Evolutionary conservation across 2,888 invertebrate species (phyloP), one percentile per base, ranked within the genome.

Genomic region (Stictocephala bisonia): DNA sequence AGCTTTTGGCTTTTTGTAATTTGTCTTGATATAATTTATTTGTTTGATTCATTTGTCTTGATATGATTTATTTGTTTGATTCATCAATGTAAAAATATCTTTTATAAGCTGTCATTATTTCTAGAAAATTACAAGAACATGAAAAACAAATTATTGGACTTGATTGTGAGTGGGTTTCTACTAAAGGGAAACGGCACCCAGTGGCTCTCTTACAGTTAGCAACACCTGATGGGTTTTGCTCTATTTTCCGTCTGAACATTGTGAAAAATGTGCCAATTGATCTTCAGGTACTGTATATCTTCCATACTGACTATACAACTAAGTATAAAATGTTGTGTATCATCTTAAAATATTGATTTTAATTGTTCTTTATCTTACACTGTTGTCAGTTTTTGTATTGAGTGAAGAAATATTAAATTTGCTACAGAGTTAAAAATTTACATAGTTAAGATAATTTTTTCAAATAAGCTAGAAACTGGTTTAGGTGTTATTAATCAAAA

Each of bases 111-210:
- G 24, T 60, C 20, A 26, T 26, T 48, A 18, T 66, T 73, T 76
- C 56, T 56, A 73, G 74, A 40, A 72, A 75, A 68, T 74, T 51
- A 20, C 22, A 35, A 11, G 41, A 70, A 7, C 56, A 72, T 18
- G 64, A 72, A 6, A 69, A 74, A 20, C 64, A 72, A 60, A 71
- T 77, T 48, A 81, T 94, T 35, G 94, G 94, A 4, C 90, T 94
- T 81, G 94, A 94, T 81, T 93, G 93, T 82, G 94, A 94, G 83
- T 94, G 93, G 94, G 90, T 91, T 0, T 89, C 89, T 0, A 84
- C 85, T 0, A 86, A 87, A n/a, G 88, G 88, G 0, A 84, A 83
- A 56, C 84, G 88, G 3, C 85, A 86, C 0, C 90, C 91, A 0
- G 88, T 93, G 11, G 90, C 93, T 0, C 81, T 94, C 3, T 81